Evolutionary conservation across 2,888 invertebrate genomes (phyloP).

Genomic region (Parochlus steinenii): DNA sequence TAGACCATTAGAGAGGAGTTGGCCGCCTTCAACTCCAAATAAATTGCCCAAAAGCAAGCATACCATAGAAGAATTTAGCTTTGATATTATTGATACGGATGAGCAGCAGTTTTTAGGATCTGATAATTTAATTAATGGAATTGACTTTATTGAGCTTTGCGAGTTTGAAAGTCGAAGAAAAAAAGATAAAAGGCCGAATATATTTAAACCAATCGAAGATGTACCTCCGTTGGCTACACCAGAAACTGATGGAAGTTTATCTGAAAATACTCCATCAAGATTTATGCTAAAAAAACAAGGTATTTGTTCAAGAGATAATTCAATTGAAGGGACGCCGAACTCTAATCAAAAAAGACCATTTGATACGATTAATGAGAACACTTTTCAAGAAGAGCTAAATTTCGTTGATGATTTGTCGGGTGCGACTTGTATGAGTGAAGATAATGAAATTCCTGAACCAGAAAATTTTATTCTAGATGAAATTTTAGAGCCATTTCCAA

Average conservation of each 20-base stretch:
- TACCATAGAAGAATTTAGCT: slow-evolving; percentile 70
- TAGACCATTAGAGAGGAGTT: slow-evolving; percentile 57
- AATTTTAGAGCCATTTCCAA: slow-evolving; percentile 22
- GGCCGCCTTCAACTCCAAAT: slow-evolving; percentile 55
- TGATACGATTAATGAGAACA: slow-evolving; percentile 10
- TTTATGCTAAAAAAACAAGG: slow-evolving; percentile 17
- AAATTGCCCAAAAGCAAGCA: too few relatives aligned
- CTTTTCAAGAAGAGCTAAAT: slow-evolving; percentile 12
- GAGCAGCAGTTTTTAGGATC: slow-evolving; percentile 42
- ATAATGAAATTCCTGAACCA: background rate
- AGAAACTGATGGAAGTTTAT: slow-evolving; percentile 40
- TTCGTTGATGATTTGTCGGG: slow-evolving; percentile 27
- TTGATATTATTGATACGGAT: slow-evolving; percentile 71
- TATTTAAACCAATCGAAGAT: slow-evolving; percentile 13
- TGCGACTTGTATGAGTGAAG: slow-evolving; percentile 31
- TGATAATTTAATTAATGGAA: slow-evolving; percentile 27
- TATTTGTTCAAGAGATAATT: slow-evolving; percentile 33
- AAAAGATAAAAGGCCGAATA: slow-evolving; percentile 5
- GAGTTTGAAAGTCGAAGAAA: slow-evolving; percentile 10
- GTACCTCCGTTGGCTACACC: slow-evolving; percentile 38
- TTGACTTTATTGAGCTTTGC: slow-evolving; percentile 28
- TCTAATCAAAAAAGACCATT: slow-evolving; percentile 3
- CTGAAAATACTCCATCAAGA: slow-evolving; percentile 34
- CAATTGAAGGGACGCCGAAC: slow-evolving; percentile 8
- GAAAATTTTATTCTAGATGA: slow-evolving; percentile 17